phyloP scores from a whole-genome alignment of 2,888 invertebrate species.

The Brachypalpus laphriformis region DNA sequence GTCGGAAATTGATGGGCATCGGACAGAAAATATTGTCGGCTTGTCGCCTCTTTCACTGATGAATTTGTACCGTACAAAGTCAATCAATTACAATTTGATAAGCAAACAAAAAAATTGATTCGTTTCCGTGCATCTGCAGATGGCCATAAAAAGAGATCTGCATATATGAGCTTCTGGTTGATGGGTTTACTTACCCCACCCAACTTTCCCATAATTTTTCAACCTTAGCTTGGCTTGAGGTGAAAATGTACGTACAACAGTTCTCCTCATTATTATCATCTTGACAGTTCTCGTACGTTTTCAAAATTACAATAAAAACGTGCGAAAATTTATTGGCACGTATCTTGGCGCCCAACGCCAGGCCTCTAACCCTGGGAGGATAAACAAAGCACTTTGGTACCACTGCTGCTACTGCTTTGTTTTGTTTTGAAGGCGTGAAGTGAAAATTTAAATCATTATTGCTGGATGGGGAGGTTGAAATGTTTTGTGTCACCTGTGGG shows the following conservation, averaged over 20 bases:
- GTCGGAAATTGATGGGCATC: slow-evolving; percentile 69
- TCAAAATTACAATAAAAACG: slow-evolving; percentile 80
- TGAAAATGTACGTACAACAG: slow-evolving; percentile 28
- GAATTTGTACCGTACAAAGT: slow-evolving; percentile 62
- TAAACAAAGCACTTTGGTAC: slow-evolving; percentile 63
- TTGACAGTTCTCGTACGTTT: slow-evolving; percentile 78
- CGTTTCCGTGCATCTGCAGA: slow-evolving; percentile 37
- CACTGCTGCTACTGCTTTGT: slow-evolving; percentile 25
- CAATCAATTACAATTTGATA: slow-evolving; percentile 74
- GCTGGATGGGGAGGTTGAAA: slow-evolving; percentile 12
- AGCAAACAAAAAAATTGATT: slow-evolving; percentile 60
- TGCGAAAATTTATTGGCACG: slow-evolving; percentile 81
- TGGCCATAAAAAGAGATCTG: slow-evolving; percentile 29
- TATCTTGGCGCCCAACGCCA: slow-evolving; percentile 58
- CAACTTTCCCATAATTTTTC: slow-evolving; percentile 53
- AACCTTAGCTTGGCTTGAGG: slow-evolving; percentile 50
- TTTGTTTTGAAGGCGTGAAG: slow-evolving; percentile 67
- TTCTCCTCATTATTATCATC: slow-evolving; percentile 76
- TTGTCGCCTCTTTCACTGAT: slow-evolving; percentile 61
- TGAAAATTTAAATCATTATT: slow-evolving; percentile 69
- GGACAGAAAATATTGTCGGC: slow-evolving; percentile 65
- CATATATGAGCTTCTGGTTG: slow-evolving; percentile 4
- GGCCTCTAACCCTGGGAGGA: slow-evolving; percentile 68
- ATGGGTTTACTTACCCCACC: background rate
- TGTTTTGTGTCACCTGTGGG: slow-evolving; percentile 74